Percentiles rank a stretch among this genome's conserved stretches.
Conservation (phyloP, 2,113 vertebrate species). For the Empidonax alnorum region DNA sequence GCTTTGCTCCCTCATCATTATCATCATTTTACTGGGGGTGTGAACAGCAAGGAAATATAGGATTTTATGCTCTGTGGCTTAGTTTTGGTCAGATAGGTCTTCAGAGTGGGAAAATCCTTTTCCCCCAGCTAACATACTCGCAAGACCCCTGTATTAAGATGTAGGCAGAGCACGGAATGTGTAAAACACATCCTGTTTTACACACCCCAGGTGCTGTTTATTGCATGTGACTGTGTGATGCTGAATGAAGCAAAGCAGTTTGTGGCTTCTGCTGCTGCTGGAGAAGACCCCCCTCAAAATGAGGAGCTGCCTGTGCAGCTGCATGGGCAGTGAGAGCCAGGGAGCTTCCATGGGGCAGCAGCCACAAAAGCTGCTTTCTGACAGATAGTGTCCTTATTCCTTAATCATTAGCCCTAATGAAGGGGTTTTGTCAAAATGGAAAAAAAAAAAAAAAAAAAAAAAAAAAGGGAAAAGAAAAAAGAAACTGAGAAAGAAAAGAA, state of each 20-base stretch:
- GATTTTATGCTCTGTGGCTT: neutral
- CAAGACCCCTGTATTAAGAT: neutral
- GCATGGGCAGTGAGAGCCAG: neutral
- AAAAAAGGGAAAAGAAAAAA: neutral
- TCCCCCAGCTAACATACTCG: neutral
- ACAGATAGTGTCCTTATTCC: conserved; percentile 39
- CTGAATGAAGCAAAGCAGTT: neutral
- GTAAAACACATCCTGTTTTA: neutral
- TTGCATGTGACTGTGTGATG: neutral
- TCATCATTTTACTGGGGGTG: neutral
- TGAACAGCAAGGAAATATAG: neutral
- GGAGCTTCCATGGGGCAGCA: conserved; percentile 14
- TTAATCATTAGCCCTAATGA: conserved; percentile 72
- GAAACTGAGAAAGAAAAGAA: neutral
- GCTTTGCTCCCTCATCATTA: neutral
- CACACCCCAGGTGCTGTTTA: neutral
- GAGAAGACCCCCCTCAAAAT: neutral
- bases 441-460: neutral
- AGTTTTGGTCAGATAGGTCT: neutral
- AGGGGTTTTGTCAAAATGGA: conserved; percentile 31
- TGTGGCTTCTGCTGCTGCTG: neutral
- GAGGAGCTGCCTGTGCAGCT: neutral
- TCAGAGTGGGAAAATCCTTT: neutral
- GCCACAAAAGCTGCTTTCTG: conserved; percentile 55
- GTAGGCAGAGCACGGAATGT: neutral